Conservation (phyloP, 64 coral and sea anemone genomes). For the Exaiptasia diaphana region DNA sequence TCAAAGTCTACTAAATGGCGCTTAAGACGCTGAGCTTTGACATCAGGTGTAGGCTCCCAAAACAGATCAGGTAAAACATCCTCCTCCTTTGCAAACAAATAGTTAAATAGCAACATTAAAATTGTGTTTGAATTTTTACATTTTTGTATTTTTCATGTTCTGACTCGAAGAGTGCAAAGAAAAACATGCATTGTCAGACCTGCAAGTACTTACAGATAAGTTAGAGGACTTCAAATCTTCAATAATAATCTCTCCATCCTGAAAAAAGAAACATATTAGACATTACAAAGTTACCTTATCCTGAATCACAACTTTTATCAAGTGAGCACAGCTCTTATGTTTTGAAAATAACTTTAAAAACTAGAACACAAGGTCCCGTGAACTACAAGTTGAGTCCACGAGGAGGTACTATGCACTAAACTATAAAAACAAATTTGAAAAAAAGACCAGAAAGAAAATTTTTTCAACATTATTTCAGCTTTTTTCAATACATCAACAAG, state of each 20-base stretch:
- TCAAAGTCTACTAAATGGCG: constrained; percentile 73
- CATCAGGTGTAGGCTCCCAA: constrained; percentile 93
- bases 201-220: background rate
- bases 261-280: background rate
- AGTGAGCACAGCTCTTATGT: no score
- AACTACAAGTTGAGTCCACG: no score
- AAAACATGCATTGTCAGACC: background rate
- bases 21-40: constrained; percentile 60
- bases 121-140: no score
- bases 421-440: no score
- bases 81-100: constrained; percentile 24
- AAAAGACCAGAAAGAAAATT: no score
- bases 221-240: constrained; percentile 78
- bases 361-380: no score
- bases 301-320: no score
- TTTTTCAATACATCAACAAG: no score
- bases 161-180: background rate
- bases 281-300: background rate
- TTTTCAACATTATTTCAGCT: no score
- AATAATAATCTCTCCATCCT: constrained; percentile 94
- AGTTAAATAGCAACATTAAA: background rate
- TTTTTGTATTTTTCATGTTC: no score
- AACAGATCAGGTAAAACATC: constrained; percentile 90
- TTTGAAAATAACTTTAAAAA: no score
- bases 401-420: no score